Base-by-base conservation (phyloP, 2,797 vertebrate species). In the Bradypodion pumilum region DNA sequence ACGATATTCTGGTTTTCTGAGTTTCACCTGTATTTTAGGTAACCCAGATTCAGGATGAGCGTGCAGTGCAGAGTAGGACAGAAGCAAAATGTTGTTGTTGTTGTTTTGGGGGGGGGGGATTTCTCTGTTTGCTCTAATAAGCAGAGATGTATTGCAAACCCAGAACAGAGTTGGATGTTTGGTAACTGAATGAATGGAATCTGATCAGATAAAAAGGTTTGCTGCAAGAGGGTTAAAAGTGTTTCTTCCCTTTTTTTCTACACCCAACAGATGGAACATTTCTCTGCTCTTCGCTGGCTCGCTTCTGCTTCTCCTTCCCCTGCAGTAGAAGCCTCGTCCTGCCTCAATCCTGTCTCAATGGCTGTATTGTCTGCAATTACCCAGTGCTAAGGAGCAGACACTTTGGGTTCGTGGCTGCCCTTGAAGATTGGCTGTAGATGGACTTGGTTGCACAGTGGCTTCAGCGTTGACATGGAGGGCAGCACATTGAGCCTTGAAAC, bases 241-340 rank as follows among this genome's bases (percentile, higher is more conserved):
- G 7, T 40, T 3, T 1, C n/a, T n/a, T n/a, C n/a, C 2, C 21
- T 32, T 4, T 52, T 1, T 10, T 1, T 52, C 60, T 80, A 52
- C 13, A 37, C 25, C 25, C 1, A 59, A 9, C 83, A 94, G 93
- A 92, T 94, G 89, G 93, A 92, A 49, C 94, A 93, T 72, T 87
- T 88, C 10, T 92, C 91, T 75, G 89, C 92, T 76, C 80, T 85
- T 6, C 80, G 73, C 13, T 69, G 91, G 25, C 72, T 21, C 12
- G 3, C 35, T 42, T 7, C 66, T 69, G 16, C 42, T 1, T 1
- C 6, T 19, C 2, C 86, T 52, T 40, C 75, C 52, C 49, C 74
- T 60, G 27, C 65, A 63, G 9, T 80, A 25, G 44, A 85, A 27
- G 44, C n/a, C 74, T 2, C 35, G 8, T 37, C 52, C 32, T 63